A percentile compares a stretch with the other conserved stretches of the same genome.
Conservation (phyloP, 2,113 vertebrate species). For the Malurus elegans region DNA sequence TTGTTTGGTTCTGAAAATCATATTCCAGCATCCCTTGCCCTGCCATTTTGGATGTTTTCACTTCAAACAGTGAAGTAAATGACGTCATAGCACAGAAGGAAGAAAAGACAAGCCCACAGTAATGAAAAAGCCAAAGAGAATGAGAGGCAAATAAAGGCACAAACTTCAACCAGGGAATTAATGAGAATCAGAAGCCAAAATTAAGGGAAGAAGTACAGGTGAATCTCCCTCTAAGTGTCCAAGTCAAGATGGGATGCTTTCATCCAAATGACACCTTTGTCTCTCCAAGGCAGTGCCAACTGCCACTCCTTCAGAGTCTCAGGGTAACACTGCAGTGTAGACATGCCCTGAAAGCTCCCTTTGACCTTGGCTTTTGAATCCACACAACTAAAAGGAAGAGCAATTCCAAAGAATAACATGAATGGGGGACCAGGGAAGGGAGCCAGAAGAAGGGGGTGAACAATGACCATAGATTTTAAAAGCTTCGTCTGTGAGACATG, state of each 20-base stretch:
- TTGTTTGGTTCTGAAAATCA: neutral
- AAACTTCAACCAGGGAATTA: neutral
- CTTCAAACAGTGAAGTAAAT: neutral
- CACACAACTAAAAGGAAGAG: neutral
- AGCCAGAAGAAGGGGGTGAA: neutral
- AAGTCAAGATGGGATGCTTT: neutral
- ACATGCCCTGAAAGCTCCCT: neutral
- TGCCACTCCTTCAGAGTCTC: neutral
- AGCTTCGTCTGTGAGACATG: neutral
- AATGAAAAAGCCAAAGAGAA: neutral
- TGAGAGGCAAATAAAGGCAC: neutral
- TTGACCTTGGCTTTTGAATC: slow-evolving; percentile 24
- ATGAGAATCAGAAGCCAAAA: neutral
- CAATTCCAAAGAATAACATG: neutral
- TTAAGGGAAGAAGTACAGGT: neutral
- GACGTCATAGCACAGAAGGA: neutral
- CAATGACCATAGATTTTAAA: neutral
- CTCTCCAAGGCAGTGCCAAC: neutral
- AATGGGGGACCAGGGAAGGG: neutral
- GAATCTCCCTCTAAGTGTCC: neutral
- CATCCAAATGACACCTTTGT: neutral
- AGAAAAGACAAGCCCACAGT: neutral
- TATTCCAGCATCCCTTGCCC: neutral
- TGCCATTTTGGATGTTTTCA: neutral
- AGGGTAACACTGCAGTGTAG: neutral